Base-by-base conservation (phyloP, 1,140 invertebrate genomes). In the Harpegnathos saltator region DNA sequence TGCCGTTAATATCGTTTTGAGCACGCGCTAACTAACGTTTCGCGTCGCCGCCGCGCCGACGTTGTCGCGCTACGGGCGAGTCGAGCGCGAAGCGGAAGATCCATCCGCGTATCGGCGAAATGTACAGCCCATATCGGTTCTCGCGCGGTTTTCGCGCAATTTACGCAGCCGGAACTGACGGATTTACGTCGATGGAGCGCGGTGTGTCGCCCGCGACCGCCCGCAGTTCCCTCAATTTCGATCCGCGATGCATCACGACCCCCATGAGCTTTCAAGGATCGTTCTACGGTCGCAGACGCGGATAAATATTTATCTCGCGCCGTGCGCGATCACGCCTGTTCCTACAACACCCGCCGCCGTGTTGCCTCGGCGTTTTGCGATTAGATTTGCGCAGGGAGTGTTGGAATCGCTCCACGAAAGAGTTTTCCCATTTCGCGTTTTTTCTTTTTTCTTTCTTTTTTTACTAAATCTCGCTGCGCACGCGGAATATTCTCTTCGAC, bases 141-240 rank as follows among this genome's bases (percentile, higher is more conserved):
- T n/a, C n/a, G n/a, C 73, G 84, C 56, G 87, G 86, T 85, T 89
- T 85, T 85, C 87, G 71, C 74, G 50, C 82, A 84, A 85, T 87
- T 90, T 90, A 88, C 89, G 69, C 75, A 61, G 59, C 85, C 80
- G 74, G 83, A 87, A 56, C 56, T 82, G 88, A 89, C 81, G 81
- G 83, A 90, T 89, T 84, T 89, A 82, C 80, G 77, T 83, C 63
- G 59, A 66, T 59, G 56, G 50, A 58, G 26, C 24, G 58, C 56
- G 26, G 38, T 38, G 38, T 38, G 24, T 68, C 58, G 82, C 68
- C 81, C 84, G n/a, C n/a, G 72, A 87, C 75, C 84, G 63, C 66
- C 86, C 86, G 74, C 74, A 84, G 78, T 84, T 85, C 85, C 81
- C 83, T 52, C 83, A 85, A 88, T 89, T 88, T 89, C 86, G 66